These are phyloP conservation scores for Pitta sordida DNA, from an alignment of 2,113 vertebrate species.

Conservation along the genomic window DNA sequence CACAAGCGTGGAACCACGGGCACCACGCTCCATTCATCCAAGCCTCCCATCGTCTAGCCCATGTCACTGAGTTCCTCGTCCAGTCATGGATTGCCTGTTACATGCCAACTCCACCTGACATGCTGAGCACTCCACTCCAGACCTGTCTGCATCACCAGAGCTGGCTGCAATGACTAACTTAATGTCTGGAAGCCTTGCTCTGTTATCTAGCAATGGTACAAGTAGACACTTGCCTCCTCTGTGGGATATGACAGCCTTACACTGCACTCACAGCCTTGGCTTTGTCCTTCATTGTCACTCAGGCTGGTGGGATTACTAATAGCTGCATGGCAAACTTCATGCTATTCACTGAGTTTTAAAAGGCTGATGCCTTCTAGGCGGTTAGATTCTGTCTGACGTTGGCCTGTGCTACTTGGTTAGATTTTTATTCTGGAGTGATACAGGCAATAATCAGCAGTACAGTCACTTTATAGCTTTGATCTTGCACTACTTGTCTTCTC, in stretches of 20 bases:
- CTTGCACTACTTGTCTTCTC: neutral
- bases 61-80: no score
- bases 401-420: neutral
- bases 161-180: neutral
- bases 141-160: neutral
- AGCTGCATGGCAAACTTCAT: neutral
- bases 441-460: neutral
- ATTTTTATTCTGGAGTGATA: neutral
- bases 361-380: neutral
- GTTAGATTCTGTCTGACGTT: neutral
- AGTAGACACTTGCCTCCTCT: neutral
- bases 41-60: no score
- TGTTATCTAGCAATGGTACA: neutral
- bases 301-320: neutral
- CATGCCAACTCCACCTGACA: neutral
- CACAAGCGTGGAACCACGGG: no score
- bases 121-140: fast-evolving
- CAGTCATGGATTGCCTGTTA: fast-evolving
- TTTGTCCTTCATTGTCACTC: neutral
- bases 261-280: neutral
- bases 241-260: fast-evolving
- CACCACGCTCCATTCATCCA: no score
- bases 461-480: neutral
- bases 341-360: neutral
- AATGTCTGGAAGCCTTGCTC: neutral